Percentiles rank a stretch among this genome's conserved stretches.
phyloP scores from a whole-genome alignment of 1,140 invertebrate species.

The Berghia stephanieae region DNA sequence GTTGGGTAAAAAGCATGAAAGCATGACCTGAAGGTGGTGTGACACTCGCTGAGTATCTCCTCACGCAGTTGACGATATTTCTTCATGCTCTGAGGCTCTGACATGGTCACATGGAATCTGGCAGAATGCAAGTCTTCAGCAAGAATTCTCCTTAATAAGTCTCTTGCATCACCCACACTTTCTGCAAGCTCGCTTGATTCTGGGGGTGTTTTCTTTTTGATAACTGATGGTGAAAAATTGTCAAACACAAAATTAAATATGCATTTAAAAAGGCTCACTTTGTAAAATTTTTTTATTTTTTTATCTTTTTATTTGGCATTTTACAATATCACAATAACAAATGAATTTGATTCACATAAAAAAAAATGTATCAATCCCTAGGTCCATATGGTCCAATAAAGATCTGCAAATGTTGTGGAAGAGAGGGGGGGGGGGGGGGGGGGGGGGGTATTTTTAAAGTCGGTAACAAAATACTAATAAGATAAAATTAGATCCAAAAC shows the following conservation, averaged over 20 bases:
- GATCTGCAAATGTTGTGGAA: no score
- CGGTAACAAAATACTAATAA: no score
- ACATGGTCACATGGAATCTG: constrained; percentile 50
- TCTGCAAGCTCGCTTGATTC: constrained; percentile 75
- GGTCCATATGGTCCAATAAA: no score
- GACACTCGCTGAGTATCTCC: constrained; percentile 85
- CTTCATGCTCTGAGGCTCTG: constrained; percentile 39
- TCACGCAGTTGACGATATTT: constrained; percentile 53
- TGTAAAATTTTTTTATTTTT: no score
- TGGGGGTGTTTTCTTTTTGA: constrained; percentile 47
- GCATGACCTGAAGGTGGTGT: constrained; percentile 88
- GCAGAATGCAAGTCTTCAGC: constrained; percentile 71
- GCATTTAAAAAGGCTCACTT: no score
- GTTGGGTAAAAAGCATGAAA: constrained; percentile 97
- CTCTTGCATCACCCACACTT: constrained; percentile 85
- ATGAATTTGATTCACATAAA: no score
- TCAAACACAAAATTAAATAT: constrained; percentile 29
- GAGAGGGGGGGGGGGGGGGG: no score
- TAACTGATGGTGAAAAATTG: constrained; percentile 39
- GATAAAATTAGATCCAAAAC: no score
- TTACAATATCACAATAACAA: no score
- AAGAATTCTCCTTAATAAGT: constrained; percentile 83
- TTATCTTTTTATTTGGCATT: no score
- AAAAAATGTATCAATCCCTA: no score
- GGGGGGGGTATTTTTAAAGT: no score